Conservation (phyloP, 2,888 invertebrate genomes). For the Cataglyphis albicans region DNA sequence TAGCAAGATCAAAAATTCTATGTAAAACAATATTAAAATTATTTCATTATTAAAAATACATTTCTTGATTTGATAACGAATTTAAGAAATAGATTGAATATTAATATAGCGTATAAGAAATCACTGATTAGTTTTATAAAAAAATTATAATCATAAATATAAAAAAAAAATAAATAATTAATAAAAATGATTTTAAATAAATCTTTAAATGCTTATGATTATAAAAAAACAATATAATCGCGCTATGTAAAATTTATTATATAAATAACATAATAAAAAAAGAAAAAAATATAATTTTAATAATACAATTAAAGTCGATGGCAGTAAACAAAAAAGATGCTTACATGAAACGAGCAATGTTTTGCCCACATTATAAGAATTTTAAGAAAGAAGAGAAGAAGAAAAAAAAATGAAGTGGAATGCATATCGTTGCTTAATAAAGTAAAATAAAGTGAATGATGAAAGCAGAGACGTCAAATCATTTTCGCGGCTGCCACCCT, state of each 20-base stretch:
- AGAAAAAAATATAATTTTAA: background rate
- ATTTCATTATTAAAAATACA: background rate
- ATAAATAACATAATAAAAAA: background rate
- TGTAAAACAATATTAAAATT: background rate
- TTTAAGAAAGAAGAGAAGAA: too few species aligned
- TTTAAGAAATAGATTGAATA: background rate
- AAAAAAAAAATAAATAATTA: background rate
- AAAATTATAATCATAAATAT: background rate
- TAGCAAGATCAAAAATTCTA: background rate
- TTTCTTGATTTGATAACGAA: background rate
- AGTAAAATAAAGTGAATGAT: conserved; percentile 34
- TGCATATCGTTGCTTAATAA: conserved; percentile 28
- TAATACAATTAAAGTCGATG: background rate
- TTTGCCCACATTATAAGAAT: background rate
- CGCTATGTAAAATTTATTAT: conserved; percentile 4
- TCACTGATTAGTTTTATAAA: background rate
- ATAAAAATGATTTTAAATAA: background rate
- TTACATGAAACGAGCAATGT: background rate
- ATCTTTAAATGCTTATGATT: background rate
- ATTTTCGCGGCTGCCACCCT: conserved; percentile 47
- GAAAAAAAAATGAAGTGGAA: background rate
- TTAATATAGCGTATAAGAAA: background rate
- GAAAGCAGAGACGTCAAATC: conserved; percentile 7
- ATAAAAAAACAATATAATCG: background rate
- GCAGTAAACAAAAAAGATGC: conserved; percentile 12